Evolutionary conservation across 2,113 vertebrate species (phyloP).

Genomic region (Solenodon paradoxus): DNA sequence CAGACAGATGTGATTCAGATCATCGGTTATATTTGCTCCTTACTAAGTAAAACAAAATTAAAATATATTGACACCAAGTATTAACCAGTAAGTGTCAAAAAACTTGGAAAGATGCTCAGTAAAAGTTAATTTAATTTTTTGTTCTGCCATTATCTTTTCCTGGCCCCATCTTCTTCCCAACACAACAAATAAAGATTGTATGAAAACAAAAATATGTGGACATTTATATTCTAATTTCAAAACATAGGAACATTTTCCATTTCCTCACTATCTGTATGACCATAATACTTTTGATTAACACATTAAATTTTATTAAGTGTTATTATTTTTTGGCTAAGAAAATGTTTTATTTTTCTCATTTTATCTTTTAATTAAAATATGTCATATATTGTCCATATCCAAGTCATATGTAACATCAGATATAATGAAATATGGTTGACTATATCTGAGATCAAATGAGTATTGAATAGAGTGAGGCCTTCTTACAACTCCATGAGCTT

Average conservation of each 20-base stretch:
- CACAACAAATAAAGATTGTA: not conserved
- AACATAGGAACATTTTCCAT: not conserved
- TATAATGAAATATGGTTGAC: not conserved
- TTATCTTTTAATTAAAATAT: not conserved
- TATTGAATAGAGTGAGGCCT: not conserved
- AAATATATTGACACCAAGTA: not conserved
- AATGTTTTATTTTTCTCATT: not conserved
- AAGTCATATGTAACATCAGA: not conserved
- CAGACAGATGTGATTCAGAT: not conserved
- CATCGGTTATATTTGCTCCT: not conserved
- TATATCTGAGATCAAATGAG: not conserved
- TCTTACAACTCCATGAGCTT: not conserved
- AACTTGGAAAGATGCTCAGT: not conserved
- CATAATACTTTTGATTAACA: constrained; percentile 16
- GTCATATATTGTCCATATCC: not conserved
- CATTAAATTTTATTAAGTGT: not conserved
- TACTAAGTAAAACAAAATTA: not conserved
- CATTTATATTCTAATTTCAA: not conserved
- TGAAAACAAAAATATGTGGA: not conserved
- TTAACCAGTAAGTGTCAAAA: not conserved
- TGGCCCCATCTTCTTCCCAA: not conserved
- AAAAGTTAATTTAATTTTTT: not conserved
- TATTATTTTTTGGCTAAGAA: not conserved
- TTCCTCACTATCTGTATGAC: not conserved
- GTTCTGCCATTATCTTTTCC: not conserved